Base-by-base conservation (phyloP, 2,888 invertebrate genomes). In the Napeogenes sylphis region DNA sequence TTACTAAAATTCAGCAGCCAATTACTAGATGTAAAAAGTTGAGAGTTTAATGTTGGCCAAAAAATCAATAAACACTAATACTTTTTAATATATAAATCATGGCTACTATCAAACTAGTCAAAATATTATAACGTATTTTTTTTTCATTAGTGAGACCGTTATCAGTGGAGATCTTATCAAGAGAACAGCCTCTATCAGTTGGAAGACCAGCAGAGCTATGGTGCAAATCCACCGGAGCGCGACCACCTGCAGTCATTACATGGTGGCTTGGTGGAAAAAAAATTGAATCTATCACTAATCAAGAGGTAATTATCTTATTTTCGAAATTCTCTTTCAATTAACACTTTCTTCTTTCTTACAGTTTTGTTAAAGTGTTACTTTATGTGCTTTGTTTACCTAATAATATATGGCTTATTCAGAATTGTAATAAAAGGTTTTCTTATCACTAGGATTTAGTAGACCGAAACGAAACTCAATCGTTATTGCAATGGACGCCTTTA, bases 201-300 rank as follows among this genome's bases (percentile, higher is more conserved):
- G 96, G 95, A 71, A 91, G 95, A 73, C 93, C 93, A 78, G 95
- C 96, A 72, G 95, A 96, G 78, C 92, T 97, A 66, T 94, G 94
- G 78, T 98, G 97, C 79, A 94, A 94, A 81, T 94, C 96, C 0
- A 93, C 93, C 58, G 97, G 97, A 13, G 97, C 97, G 4, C 89
- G 96, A 66, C 97, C 97, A 1, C 95, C 97, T 0, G 96, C 97
- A 0, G 94, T 93, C 74, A 93, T 97, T 66, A 93, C 94, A 0
- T 97, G 97, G 97, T 96, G 94, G 93, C 93, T 96, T 83, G 95
- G 94, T 69, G 94, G 93, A 42, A 92, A 92, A 70, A 92, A 92
- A 70, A 80, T 96, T 56, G 92, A 92, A 53, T 83, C 86, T 53
- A 73, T 80, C 14, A 82, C 84, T 3, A 87, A 87, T 64, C 76